Conservation (phyloP, 2,797 vertebrate genomes). For the Galagoides demidoff region DNA sequence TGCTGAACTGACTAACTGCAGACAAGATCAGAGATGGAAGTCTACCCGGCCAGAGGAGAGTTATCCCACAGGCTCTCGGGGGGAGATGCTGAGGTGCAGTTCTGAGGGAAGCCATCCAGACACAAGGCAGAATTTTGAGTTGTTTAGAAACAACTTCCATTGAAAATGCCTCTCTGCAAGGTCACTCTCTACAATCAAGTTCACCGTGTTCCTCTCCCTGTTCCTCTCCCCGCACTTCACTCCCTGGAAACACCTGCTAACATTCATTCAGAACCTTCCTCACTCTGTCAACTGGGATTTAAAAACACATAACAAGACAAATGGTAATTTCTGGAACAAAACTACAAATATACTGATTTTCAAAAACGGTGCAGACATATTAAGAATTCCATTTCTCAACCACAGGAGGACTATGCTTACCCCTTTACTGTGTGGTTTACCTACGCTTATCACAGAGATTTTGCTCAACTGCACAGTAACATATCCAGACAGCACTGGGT, state of each 20-base stretch:
- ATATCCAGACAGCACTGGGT: neutral
- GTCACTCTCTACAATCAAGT: neutral
- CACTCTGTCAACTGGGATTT: neutral
- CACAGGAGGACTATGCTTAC: neutral
- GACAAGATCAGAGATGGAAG: neutral
- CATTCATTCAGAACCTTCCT: neutral
- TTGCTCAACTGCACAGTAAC: neutral
- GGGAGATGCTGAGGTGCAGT: neutral
- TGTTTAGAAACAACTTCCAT: neutral
- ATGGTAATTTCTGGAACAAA: slow-evolving; percentile 8
- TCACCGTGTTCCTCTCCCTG: neutral
- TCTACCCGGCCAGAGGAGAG: slow-evolving; percentile 17
- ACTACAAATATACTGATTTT: neutral
- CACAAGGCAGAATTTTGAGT: neutral
- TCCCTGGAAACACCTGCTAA: slow-evolving; percentile 4
- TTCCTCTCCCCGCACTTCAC: neutral
- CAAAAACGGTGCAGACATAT: neutral
- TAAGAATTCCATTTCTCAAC: neutral
- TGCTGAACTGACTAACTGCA: neutral
- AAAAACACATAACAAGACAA: neutral
- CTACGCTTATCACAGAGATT: neutral
- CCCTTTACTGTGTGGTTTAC: neutral
- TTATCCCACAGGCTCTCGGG: neutral
- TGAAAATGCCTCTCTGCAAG: neutral
- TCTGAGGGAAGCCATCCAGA: neutral